phyloP scores from a whole-genome alignment of 2,797 vertebrate species.

The Labeo calbasu region DNA sequence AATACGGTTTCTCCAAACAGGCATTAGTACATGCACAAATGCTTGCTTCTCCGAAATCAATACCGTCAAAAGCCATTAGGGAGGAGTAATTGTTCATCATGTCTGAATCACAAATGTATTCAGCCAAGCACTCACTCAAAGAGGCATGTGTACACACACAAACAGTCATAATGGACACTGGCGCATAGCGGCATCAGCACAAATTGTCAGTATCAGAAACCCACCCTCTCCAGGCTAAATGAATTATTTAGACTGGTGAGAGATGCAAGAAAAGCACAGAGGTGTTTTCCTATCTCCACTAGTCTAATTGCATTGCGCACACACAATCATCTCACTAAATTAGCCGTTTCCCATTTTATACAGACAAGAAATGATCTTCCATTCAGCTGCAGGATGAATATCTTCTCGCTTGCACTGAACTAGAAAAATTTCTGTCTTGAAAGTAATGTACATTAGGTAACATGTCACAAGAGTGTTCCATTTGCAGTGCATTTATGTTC shows the following conservation, averaged over 20 bases:
- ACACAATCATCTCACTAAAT: conserved; percentile 32
- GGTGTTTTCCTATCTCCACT: conserved; percentile 35
- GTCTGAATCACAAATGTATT: conserved; percentile 48
- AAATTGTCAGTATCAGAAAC: conserved; percentile 44
- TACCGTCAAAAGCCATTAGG: conserved; percentile 37
- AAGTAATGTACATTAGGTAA: conserved; percentile 25
- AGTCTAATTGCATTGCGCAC: conserved; percentile 40
- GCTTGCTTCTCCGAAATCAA: conserved; percentile 40
- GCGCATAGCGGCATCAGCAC: conserved; percentile 39
- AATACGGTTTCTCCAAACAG: conserved; percentile 24
- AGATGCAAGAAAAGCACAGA: conserved; percentile 23
- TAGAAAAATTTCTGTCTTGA: conserved; percentile 5
- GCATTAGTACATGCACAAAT: conserved; percentile 44
- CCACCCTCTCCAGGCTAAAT: conserved; percentile 32
- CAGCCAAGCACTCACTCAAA: conserved; percentile 32
- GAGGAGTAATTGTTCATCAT: conserved; percentile 37
- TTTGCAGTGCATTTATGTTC: conserved; percentile 25
- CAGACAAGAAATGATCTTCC: not conserved
- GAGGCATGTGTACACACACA: conserved; percentile 19
- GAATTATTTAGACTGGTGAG: conserved; percentile 50
- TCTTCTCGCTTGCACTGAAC: not conserved
- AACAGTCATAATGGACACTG: conserved; percentile 37
- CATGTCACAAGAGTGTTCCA: conserved; percentile 16
- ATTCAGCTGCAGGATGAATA: conserved; percentile 16
- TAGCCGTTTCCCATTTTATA: conserved; percentile 11